Conservation (phyloP, 1,140 invertebrate genomes). For the Bilobella aurantiaca region DNA sequence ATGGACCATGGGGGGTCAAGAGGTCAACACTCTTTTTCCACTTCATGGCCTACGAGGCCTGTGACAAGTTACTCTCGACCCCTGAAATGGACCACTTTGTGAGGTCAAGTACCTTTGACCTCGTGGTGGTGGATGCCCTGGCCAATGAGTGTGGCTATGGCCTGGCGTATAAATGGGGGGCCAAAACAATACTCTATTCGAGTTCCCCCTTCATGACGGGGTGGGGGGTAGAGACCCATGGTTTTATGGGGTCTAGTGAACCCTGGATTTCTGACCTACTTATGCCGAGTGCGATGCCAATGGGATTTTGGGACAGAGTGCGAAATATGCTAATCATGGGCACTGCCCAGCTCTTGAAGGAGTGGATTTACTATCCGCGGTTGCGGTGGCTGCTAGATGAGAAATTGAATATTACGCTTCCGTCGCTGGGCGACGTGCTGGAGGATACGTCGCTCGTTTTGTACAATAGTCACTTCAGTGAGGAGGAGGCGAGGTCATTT, state of each 20-base stretch:
- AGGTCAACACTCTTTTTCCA: not conserved
- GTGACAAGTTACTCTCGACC: not conserved
- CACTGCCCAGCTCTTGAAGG: not conserved
- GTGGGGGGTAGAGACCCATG: not conserved
- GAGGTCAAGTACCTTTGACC: too few species aligned
- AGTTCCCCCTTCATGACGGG: not conserved
- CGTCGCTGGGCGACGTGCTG: constrained; percentile 6
- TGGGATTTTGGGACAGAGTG: not conserved
- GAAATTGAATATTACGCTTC: not conserved
- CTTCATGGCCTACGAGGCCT: not conserved
- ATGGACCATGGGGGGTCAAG: not conserved
- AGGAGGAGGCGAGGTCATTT: constrained; percentile 16
- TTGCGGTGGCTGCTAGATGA: constrained; percentile 10
- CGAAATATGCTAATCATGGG: not conserved
- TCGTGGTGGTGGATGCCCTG: not conserved
- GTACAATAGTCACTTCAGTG: constrained; percentile 19
- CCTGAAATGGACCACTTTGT: too few species aligned
- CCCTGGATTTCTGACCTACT: not conserved
- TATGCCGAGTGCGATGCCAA: not conserved
- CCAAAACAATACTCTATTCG: constrained; percentile 2
- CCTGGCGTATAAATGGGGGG: not conserved
- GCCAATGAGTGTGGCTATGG: constrained; percentile 1
- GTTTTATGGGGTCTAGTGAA: not conserved
- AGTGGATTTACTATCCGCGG: not conserved
- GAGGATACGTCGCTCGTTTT: constrained; percentile 11